Evolutionary conservation across 2,113 vertebrate genomes (phyloP).

Genomic region (Dicerorhinus sumatrensis): DNA sequence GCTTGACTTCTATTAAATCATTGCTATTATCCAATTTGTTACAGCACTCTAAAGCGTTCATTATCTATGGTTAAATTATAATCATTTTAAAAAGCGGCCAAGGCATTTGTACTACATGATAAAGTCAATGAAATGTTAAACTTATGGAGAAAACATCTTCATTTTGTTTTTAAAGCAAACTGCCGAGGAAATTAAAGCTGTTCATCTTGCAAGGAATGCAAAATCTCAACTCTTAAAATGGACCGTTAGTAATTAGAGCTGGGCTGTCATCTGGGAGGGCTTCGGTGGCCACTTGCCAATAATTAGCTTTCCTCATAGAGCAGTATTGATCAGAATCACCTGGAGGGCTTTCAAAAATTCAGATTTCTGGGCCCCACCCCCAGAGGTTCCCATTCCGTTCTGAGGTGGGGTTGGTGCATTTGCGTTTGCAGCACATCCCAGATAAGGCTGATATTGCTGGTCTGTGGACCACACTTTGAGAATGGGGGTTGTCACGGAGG

Average conservation of each 20-base stretch:
- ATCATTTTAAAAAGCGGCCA: slow-evolving; percentile 38
- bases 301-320: background rate
- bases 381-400: background rate
- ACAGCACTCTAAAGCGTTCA: slow-evolving; percentile 45
- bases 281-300: background rate
- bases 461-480: background rate
- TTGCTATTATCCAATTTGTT: slow-evolving; percentile 63
- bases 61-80: slow-evolving; percentile 53
- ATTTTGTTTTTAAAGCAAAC: slow-evolving; percentile 68
- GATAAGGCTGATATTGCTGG: background rate
- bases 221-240: slow-evolving; percentile 29
- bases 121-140: slow-evolving; percentile 58
- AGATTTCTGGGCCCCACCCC: accelerated
- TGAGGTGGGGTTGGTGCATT: accelerated
- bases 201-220: slow-evolving; percentile 37
- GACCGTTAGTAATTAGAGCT: slow-evolving; percentile 13
- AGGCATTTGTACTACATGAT: slow-evolving; percentile 27
- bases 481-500: background rate
- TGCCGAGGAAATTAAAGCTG: slow-evolving; percentile 60
- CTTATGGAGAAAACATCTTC: slow-evolving; percentile 47
- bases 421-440: background rate
- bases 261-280: background rate
- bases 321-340: background rate
- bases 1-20: slow-evolving; percentile 62
- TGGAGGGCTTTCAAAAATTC: background rate